Base-by-base conservation (phyloP, 2,113 vertebrate genomes). In the Ammodytes marinus region DNA sequence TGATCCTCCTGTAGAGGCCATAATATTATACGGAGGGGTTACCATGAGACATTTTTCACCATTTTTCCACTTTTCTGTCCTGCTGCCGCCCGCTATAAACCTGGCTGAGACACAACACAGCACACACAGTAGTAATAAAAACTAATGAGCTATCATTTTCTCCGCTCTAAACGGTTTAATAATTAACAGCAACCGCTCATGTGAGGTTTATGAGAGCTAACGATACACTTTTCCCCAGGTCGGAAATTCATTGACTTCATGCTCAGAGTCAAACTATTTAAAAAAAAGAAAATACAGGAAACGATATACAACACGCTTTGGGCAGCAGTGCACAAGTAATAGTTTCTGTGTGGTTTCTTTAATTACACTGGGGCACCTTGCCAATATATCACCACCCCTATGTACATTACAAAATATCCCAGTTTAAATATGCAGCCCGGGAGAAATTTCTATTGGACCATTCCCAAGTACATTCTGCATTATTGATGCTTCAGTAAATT, bases 81-180 rank as follows among this genome's bases (percentile, higher is more conserved):
- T 76, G 77, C 82, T 86, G 77, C 84, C 79, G 85, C 76, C 60
- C 42, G 68, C 82, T 80, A 86, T 87, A 87, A 90, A 79, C 65
- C 84, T 86, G 59, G 50, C 68, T 35, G 79, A 81, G 79, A 87
- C 79, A 46, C 82, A 49, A 77, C 68, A 42, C 70, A 83, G 77
- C 86, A 85, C 84, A 85, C 84, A 87, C 60, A 88, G 78, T 68
- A 80, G 75, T 74, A 88, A 82, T 93, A 93, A 90, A 91, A 92
- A 83, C 86, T 90, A 91, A 93, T 90, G 91, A 90, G 86, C 87
- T 91, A 87, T 90, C 82, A 89, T 85, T 93, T 90, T 84, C 77
- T 78, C 65, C 14, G 68, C 91, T 92, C 85, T 81, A 77, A 90
- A 79, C 76, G 88, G 86, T 87, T 90, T 90, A 72, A 86, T 89